These are phyloP conservation scores for Heliconius hortense DNA, from an alignment of 2,888 invertebrate genomes.

Conservation along the genomic window DNA sequence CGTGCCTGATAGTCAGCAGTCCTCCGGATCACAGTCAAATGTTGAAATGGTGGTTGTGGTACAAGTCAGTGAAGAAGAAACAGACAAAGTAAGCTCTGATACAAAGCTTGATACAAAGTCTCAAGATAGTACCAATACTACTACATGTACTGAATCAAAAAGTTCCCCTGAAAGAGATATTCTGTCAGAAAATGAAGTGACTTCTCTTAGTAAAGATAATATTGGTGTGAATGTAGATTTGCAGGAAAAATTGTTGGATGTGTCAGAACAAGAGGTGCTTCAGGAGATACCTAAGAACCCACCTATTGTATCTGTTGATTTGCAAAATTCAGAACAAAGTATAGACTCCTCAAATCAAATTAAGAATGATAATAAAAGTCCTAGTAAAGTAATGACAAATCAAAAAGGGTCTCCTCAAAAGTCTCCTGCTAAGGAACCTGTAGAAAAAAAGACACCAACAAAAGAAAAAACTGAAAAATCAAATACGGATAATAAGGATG, in stretches of 20 bases:
- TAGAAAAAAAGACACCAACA: conserved; percentile 24
- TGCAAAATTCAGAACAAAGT: conserved; percentile 41
- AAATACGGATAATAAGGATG: conserved; percentile 40
- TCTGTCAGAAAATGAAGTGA: conserved; percentile 17
- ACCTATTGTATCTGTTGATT: conserved; percentile 1
- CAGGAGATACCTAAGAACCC: conserved; percentile 17
- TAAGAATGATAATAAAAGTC: conserved; percentile 25
- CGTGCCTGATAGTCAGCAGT: conserved; percentile 59
- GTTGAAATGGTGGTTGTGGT: conserved; percentile 69
- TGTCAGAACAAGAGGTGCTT: not conserved
- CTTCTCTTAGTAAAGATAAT: conserved; percentile 15
- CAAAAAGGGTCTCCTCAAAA: conserved; percentile 20
- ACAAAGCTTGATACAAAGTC: conserved; percentile 11
- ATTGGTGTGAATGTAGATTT: not conserved
- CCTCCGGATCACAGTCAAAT: conserved; percentile 58
- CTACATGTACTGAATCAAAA: conserved; percentile 11
- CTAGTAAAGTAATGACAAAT: conserved; percentile 13
- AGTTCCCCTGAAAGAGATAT: conserved; percentile 22
- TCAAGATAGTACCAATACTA: conserved; percentile 23
- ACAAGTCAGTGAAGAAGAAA: conserved; percentile 54
- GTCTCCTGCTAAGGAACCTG: conserved; percentile 40
- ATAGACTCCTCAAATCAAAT: conserved; percentile 50
- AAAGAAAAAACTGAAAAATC: conserved; percentile 28
- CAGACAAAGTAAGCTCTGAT: conserved; percentile 21
- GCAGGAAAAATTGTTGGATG: not conserved